phyloP scores from a whole-genome alignment of 2,113 vertebrate genomes.

The Ibidorhyncha struthersii region DNA sequence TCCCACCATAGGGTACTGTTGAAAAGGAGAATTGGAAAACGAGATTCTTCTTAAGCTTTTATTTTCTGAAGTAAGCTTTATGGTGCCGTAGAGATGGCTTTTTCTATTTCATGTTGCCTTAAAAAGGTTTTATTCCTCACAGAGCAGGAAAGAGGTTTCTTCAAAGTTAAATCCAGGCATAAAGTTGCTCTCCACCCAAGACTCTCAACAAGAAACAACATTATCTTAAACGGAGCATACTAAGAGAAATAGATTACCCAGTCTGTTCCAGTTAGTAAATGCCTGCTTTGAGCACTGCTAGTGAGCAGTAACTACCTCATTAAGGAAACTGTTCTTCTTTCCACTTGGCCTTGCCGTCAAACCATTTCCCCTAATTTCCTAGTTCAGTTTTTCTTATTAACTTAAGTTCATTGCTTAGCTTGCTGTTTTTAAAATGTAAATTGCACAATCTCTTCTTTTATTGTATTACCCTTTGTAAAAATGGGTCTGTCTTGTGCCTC shows the following conservation, averaged over 20 bases:
- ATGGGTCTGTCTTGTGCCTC: background rate
- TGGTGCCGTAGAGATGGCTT: background rate
- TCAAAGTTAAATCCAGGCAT: background rate
- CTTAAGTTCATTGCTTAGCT: constrained; percentile 1
- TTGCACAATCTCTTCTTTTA: background rate
- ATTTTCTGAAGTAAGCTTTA: background rate
- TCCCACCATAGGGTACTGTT: background rate
- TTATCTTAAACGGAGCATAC: constrained; percentile 4
- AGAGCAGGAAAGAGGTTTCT: background rate
- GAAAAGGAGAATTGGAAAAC: background rate
- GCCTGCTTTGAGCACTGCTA: background rate
- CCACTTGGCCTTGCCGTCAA: background rate
- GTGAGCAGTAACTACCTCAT: constrained; percentile 38
- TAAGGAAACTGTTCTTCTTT: background rate
- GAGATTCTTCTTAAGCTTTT: background rate
- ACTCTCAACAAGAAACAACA: background rate
- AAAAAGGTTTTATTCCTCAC: background rate
- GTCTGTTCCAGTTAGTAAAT: constrained; percentile 9
- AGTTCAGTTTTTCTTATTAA: constrained; percentile 22
- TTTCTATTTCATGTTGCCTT: background rate
- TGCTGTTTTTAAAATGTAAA: constrained; percentile 1
- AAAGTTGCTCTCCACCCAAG: background rate
- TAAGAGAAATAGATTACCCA: background rate
- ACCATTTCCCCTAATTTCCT: constrained; percentile 40
- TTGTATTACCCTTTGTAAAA: background rate